Percentiles rank a stretch among this genome's conserved stretches.
Evolutionary conservation across 2,113 vertebrate species (phyloP).

Genomic region (Alethe castanea): DNA sequence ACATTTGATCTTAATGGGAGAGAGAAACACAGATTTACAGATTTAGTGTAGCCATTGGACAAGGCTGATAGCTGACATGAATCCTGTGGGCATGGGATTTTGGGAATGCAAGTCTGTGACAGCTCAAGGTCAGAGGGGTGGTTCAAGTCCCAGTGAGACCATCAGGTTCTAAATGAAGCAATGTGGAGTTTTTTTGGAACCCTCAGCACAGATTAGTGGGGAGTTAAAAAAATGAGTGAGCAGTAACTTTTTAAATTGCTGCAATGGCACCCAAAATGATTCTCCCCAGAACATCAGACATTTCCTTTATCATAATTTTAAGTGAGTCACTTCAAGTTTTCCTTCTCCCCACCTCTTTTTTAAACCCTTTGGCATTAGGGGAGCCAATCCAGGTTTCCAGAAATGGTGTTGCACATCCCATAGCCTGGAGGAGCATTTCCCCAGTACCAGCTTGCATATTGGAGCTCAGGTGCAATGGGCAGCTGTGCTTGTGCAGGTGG

Average conservation of each 20-base stretch:
- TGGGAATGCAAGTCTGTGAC: fast-evolving
- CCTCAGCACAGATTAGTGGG: not conserved
- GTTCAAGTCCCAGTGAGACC: not conserved
- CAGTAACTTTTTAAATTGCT: not conserved
- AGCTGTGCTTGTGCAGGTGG: not conserved
- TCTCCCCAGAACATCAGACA: not conserved
- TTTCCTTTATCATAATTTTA: not conserved
- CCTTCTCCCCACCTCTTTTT: not conserved
- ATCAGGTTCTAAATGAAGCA: not conserved
- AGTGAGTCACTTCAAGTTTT: not conserved
- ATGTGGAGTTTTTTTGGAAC: not conserved
- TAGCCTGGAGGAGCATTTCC: not conserved
- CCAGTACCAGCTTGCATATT: not conserved
- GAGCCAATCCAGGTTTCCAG: not conserved
- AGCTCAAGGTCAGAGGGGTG: no score
- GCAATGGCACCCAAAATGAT: not conserved
- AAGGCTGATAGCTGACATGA: not conserved
- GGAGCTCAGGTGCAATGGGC: not conserved
- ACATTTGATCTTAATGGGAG: not conserved
- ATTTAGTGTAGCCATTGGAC: not conserved
- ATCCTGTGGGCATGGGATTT: not conserved
- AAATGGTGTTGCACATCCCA: not conserved
- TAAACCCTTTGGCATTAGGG: not conserved
- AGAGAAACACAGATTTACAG: not conserved
- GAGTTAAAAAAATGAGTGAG: not conserved